Evolutionary conservation across 1,140 invertebrate genomes (phyloP).

Genomic region (Sycophaga agraensis): DNA sequence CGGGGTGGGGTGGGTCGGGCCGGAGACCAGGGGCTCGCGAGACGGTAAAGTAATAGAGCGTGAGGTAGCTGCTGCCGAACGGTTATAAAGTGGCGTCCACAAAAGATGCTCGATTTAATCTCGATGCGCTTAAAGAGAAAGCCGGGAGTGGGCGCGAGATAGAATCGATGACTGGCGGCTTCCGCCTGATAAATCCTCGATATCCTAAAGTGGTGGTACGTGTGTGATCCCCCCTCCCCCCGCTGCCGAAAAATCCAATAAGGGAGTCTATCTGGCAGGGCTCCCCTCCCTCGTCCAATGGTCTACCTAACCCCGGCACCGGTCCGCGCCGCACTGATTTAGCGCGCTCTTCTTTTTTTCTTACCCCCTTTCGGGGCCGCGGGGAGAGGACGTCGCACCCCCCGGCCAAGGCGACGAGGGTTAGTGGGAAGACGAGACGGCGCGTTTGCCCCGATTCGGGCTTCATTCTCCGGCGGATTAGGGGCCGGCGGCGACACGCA

Average conservation of each 20-base stretch:
- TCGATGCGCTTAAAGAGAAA: constrained; percentile 16
- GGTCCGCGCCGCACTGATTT: no score
- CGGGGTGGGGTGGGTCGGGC: not conserved
- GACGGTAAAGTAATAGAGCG: constrained; percentile 10
- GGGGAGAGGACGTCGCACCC: constrained; percentile 14
- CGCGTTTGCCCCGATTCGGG: no score
- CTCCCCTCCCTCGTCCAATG: not conserved
- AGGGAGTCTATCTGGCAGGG: constrained; percentile 18
- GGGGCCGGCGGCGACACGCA: no score
- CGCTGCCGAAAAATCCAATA: constrained; percentile 32
- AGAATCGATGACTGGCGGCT: constrained; percentile 41
- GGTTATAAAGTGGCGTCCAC: constrained; percentile 35
- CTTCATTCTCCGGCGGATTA: no score
- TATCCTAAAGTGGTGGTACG: constrained; percentile 36
- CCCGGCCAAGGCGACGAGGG: no score
- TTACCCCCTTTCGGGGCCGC: no score
- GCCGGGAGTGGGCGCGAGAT: constrained; percentile 8
- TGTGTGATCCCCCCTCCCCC: not conserved
- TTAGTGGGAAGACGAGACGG: not conserved
- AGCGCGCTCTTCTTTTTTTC: constrained; percentile 30
- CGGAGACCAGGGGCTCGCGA: not conserved
- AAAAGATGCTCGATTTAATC: constrained; percentile 44
- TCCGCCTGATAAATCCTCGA: constrained; percentile 42
- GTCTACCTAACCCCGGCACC: no score
- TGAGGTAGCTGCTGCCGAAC: not conserved